Evolutionary conservation across 2,113 vertebrate species (phyloP).

Genomic region (Eclectus roratus): DNA sequence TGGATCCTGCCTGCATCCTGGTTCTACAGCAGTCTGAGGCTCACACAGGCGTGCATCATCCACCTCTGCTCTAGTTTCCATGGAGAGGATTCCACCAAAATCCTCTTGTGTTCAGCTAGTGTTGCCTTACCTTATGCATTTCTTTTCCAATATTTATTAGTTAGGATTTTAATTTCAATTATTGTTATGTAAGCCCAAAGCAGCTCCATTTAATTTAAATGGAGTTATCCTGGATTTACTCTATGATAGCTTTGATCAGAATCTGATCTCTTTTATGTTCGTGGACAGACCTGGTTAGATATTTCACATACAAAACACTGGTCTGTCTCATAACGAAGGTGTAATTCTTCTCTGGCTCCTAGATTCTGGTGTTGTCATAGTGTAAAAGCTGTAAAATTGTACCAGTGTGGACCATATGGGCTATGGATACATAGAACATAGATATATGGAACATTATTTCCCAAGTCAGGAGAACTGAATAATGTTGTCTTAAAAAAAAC

Average conservation of each 20-base stretch:
- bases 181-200: neutral
- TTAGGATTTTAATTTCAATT: conserved; percentile 3
- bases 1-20: neutral
- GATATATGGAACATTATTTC: neutral
- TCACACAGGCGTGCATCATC: neutral
- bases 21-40: neutral
- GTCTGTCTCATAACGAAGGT: neutral
- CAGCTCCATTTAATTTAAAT: neutral
- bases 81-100: conserved; percentile 1
- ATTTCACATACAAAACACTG: neutral
- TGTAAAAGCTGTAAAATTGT: neutral
- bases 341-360: neutral
- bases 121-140: neutral
- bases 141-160: neutral
- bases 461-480: neutral
- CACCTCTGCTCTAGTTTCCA: neutral
- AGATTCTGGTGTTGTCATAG: neutral
- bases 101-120: neutral
- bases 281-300: neutral
- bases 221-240: neutral
- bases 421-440: neutral
- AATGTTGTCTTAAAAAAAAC: neutral
- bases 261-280: neutral
- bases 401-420: neutral
- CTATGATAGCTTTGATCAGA: neutral